Evolutionary conservation across 2,888 invertebrate species (phyloP), one percentile per base, ranked within the genome.

Genomic region (Galerucella pusilla): DNA sequence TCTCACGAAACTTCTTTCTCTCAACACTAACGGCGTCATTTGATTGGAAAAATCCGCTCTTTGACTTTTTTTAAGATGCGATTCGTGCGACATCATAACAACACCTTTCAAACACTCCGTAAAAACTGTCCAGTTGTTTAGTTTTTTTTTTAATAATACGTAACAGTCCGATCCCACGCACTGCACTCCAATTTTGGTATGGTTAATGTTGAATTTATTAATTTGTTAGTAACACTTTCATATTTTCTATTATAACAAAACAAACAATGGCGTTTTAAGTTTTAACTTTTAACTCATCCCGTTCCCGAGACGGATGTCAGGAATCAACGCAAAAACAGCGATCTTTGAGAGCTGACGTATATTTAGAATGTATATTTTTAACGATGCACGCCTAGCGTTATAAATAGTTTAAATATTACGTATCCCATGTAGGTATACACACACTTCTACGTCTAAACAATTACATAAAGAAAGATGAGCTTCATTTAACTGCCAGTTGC

Each of bases 1-100:
- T 76, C 92, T 90, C 71, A 93, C 90, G 86, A 93, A 93, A 86
- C 93, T 93, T 80, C 93, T 89, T 86, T 93, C 93, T 80, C 93
- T 88, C 86, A 91, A 91, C 80, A 92, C 90, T 81, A 91, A 90
- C 75, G 81, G 81, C 4, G 77, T 52, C 20, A 45, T 54, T 14
- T 89, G 88, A 63, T 89, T 89, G 54, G 90, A 88, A 83, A 91
- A 91, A 83, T 91, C 90, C 59, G 86, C 83, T 77, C 86, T 87
- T 68, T 86, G 86, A 77, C 86, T 87, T 72, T 86, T 84, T 81
- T 84, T 86, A 73, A 86, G 79, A 52, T 82, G 81, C 57, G 79
- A 77, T 67, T 77, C 82, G 63, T 83, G 83, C 61, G 83, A 82
- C 82, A 83, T 83, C 59, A 63, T 78, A 65, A 68, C 76, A 74